Evolutionary conservation across 2,888 invertebrate species (phyloP), one percentile per base, ranked within the genome.

Genomic region (Agrochola circellaris): DNA sequence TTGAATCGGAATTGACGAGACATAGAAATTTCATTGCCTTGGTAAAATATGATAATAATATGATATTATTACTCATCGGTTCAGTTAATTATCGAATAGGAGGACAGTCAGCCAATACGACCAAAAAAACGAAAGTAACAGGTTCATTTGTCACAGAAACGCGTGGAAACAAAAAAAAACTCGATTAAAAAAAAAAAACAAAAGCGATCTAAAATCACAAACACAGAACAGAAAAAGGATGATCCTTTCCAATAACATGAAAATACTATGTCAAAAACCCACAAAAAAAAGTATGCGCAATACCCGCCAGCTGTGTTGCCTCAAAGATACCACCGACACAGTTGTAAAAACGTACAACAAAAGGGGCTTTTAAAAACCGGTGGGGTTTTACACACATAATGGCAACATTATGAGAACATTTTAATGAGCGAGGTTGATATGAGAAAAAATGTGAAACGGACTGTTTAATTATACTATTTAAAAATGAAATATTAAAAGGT

Each of bases 301-400:
- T 71, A 26, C 17, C 81, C 54, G 68, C n/a, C 71, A 73, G 73
- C 73, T 54, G 56, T 42, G 60, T 61, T 42, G 8, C 64, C 71
- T 71, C 75, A 84, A 75, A 84, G 68, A 61, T 80, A 61, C 38
- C 58, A 64, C 75, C 23, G 30, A 42, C 69, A 64, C 64, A 72
- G 60, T 75, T 74, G 62, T 68, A 75, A 84, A 84, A 84, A 82
- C 62, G 58, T 62, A 73, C 17, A 74, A 84, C 64, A 84, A 82
- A 81, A 80, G 60, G 51, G 34, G 11, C 17, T 74, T 80, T 58
- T 34, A 23, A 62, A 68, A 75, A 75, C 84, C 68, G n/a, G n/a
- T n/a, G n/a, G n/a, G n/a, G n/a, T n/a, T n/a, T n/a, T n/a, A 65
- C 48, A 75, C 34, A 60, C 71, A 61, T 75, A 75, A 84, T 75